These are phyloP conservation scores for Dolichallabes microphthalmus DNA, from an alignment of 2,113 vertebrate species.

Conservation along the genomic window DNA sequence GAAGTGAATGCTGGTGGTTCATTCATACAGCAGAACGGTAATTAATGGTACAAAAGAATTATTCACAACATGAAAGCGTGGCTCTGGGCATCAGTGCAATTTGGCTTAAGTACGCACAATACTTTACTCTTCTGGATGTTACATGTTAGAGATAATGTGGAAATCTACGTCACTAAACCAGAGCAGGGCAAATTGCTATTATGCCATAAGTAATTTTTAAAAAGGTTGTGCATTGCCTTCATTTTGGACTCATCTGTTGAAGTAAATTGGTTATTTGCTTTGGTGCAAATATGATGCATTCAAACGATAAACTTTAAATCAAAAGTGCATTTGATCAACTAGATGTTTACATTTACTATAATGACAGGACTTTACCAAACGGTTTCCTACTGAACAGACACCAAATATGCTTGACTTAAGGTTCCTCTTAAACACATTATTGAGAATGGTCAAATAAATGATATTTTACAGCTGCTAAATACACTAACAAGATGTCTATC, in stretches of 20 bases:
- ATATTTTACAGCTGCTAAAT: constrained; percentile 35
- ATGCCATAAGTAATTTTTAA: background rate
- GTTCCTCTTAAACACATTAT: constrained; percentile 23
- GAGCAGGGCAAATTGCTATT: constrained; percentile 7
- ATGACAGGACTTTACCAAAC: constrained; percentile 24
- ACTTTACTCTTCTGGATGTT: background rate
- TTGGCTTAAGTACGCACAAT: constrained; percentile 30
- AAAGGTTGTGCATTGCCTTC: background rate
- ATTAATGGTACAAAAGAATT: background rate
- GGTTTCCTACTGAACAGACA: constrained; percentile 12
- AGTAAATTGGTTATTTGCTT: constrained; percentile 63
- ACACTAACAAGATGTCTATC: constrained; percentile 21
- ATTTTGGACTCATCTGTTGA: constrained; percentile 20
- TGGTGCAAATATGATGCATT: constrained; percentile 54
- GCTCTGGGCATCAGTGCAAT: constrained; percentile 29
- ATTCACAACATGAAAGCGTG: constrained; percentile 6
- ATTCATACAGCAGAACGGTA: background rate
- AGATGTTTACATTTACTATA: constrained; percentile 39
- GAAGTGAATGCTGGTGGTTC: constrained; percentile 5
- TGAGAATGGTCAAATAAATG: constrained; percentile 24
- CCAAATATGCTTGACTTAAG: constrained; percentile 29
- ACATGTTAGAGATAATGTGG: background rate
- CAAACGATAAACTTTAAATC: constrained; percentile 38
- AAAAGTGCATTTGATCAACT: constrained; percentile 57
- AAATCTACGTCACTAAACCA: background rate